Base-by-base conservation (phyloP, 2,113 vertebrate genomes). In the Ameiurus melas region DNA sequence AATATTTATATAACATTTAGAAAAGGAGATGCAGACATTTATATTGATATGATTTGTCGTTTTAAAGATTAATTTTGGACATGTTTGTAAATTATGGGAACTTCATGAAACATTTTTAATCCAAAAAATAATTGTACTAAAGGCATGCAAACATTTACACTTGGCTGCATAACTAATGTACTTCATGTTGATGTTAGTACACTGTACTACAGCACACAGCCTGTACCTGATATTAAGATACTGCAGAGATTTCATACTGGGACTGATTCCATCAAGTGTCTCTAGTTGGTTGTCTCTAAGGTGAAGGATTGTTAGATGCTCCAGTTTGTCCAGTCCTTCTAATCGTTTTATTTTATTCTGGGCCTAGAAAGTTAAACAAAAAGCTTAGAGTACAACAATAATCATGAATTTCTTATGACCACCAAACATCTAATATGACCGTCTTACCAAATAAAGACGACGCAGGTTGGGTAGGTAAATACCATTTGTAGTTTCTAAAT, bases 271-370 rank as follows among this genome's bases (percentile, higher is more conserved):
- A 17, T 95, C 92, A 90, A 99, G 91, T 60, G 85, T 93, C 82
- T 95, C 93, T 0, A 99, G 92, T 87, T 95, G 94, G 93, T 99
- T 99, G 92, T 97, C 96, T 91, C 97, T 95, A 66, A 99, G 95
- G 87, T 99, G 97, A 90, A 99, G 94, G 9, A 92, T 96, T 27
- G 94, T 95, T 84, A 99, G 95, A 68, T 92, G 89, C 70, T 92
- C 94, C 0, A 98, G 92, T 20, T 80, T 93, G 71, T 96, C 96
- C 62, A 99, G 93, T 86, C 95, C 97, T 89, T 97, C 96, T 22
- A 99, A 93, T 27, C 27, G 93, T 77, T 80, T 96, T 92, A 99
- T 95, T 14, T 51, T 7, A 36, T 99, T 99, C 91, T 97, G 94
- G 55, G 97, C 97, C 98, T 99, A 82, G 70, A 89, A 6, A 57